Conservation (phyloP, 1,140 invertebrate species). For the Dreissena polymorpha region DNA sequence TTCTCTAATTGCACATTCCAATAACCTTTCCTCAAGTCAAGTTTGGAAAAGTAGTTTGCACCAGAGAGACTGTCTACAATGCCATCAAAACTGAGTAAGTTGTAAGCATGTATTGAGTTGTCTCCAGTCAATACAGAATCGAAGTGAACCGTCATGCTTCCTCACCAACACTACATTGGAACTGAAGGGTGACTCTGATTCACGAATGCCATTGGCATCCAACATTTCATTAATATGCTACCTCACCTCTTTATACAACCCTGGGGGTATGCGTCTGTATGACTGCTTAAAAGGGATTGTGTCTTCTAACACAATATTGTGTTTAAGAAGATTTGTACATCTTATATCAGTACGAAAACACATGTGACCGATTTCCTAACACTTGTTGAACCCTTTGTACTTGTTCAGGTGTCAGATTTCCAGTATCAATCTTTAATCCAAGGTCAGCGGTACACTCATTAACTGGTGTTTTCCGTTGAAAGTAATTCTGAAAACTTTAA, state of each 20-base stretch:
- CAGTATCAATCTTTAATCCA: slow-evolving; percentile 28
- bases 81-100: slow-evolving; percentile 16
- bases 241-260: slow-evolving; percentile 33
- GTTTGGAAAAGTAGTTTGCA: not conserved
- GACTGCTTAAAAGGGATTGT: slow-evolving; percentile 15
- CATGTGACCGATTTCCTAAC: slow-evolving; percentile 31
- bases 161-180: too few species aligned
- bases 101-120: not conserved
- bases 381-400: slow-evolving; percentile 3
- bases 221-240: slow-evolving; percentile 26
- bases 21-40: not conserved
- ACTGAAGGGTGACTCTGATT: too few species aligned
- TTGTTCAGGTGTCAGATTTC: slow-evolving; percentile 23
- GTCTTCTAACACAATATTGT: slow-evolving; percentile 21
- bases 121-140: slow-evolving; percentile 24
- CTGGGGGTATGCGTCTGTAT: too few species aligned
- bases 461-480: not conserved
- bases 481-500: not conserved
- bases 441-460: slow-evolving; percentile 9
- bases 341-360: slow-evolving; percentile 35
- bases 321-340: slow-evolving; percentile 13
- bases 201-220: not conserved
- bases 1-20: slow-evolving; percentile 20
- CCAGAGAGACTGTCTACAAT: slow-evolving; percentile 5
- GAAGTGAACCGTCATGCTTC: too few species aligned